phyloP scores from a whole-genome alignment of 2,888 invertebrate genomes.

The Caprella mutica region DNA sequence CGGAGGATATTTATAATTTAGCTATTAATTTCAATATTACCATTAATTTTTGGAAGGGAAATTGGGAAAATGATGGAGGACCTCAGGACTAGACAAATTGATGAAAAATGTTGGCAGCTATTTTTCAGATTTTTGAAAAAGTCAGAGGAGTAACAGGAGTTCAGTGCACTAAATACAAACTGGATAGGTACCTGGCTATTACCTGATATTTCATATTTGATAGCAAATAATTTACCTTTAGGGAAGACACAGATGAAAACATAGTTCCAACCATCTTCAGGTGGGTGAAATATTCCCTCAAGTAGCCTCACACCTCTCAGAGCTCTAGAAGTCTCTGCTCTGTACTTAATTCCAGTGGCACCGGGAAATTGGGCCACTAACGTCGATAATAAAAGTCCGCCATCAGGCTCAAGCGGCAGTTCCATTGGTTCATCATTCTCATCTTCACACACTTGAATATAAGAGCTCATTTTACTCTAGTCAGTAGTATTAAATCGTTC shows the following conservation, averaged over 20 bases:
- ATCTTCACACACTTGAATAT: slow-evolving; percentile 52
- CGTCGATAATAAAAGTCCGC: slow-evolving; percentile 79
- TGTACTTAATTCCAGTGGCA: slow-evolving; percentile 90
- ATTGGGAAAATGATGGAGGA: too few relatives aligned
- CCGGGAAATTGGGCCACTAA: slow-evolving; percentile 95
- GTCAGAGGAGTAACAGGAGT: too few relatives aligned
- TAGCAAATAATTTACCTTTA: slow-evolving; percentile 41
- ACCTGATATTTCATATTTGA: not conserved
- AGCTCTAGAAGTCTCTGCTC: slow-evolving; percentile 75
- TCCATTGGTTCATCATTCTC: slow-evolving; percentile 94
- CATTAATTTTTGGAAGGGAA: too few relatives aligned
- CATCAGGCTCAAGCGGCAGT: slow-evolving; percentile 89
- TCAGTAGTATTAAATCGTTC: not conserved
- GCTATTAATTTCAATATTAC: too few relatives aligned
- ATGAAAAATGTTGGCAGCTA: too few relatives aligned
- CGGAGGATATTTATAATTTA: too few relatives aligned
- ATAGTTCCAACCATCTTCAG: slow-evolving; percentile 63
- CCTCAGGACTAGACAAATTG: too few relatives aligned
- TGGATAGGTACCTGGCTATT: not conserved
- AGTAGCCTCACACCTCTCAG: slow-evolving; percentile 79
- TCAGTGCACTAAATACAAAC: not conserved
- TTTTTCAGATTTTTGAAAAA: too few relatives aligned
- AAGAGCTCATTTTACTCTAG: slow-evolving; percentile 4
- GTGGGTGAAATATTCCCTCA: slow-evolving; percentile 84
- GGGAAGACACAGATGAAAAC: slow-evolving; percentile 57